Evolutionary conservation across 2,797 vertebrate genomes (phyloP).

Genomic region (Darevskia nairensis): DNA sequence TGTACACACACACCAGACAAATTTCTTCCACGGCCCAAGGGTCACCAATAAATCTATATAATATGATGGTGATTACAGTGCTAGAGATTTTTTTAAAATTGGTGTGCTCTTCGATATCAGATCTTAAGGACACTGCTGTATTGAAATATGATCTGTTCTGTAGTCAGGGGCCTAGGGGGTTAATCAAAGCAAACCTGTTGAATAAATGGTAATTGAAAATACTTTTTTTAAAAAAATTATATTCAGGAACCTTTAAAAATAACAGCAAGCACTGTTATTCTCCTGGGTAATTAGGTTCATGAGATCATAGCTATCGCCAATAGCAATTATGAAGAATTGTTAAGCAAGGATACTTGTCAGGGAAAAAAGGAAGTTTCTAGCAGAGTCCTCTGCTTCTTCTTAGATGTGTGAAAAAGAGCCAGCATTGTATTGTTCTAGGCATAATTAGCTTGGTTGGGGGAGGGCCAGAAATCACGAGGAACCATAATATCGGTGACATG

Average conservation of each 20-base stretch:
- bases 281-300: constrained; percentile 21
- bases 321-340: constrained; percentile 29
- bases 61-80: background rate
- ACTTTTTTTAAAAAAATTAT: background rate
- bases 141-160: background rate
- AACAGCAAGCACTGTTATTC: constrained; percentile 12
- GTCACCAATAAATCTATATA: background rate
- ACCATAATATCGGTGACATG: constrained; percentile 19
- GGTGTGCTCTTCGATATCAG: background rate
- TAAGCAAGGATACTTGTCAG: constrained; percentile 31
- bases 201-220: background rate
- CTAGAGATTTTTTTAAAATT: background rate
- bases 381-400: background rate
- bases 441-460: constrained; percentile 27
- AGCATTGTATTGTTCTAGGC: constrained; percentile 15
- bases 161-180: background rate
- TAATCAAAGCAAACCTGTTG: constrained; percentile 18
- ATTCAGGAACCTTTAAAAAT: constrained; percentile 23
- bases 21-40: background rate
- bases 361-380: constrained; percentile 10
- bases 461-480: constrained; percentile 19
- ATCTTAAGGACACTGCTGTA: background rate
- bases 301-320: constrained; percentile 22
- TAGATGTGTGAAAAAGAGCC: constrained; percentile 17
- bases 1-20: background rate